Evolutionary conservation across 2,888 invertebrate genomes (phyloP).

Genomic region (Lasioglossum lativentre): DNA sequence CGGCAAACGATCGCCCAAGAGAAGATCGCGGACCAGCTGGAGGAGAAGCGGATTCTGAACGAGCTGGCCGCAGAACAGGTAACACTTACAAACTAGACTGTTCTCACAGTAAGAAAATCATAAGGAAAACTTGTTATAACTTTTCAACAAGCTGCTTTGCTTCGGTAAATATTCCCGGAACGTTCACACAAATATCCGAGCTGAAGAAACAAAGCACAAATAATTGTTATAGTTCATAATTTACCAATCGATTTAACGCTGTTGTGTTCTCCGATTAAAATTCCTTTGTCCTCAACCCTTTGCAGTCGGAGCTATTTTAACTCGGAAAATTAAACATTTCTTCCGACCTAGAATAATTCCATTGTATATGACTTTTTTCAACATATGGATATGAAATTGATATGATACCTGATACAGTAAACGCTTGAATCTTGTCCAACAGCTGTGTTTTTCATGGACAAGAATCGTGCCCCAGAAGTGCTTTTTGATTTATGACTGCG

Average conservation of each 20-base stretch:
- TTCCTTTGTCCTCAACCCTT: no score
- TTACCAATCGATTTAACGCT: background rate
- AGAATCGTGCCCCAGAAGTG: no score
- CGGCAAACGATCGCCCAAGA: slow-evolving; percentile 61
- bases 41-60: slow-evolving; percentile 61
- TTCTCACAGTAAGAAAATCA: background rate
- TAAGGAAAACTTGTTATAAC: background rate
- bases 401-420: no score
- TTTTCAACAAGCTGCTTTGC: background rate
- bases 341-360: no score
- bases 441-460: no score
- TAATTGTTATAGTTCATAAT: no score
- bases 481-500: no score
- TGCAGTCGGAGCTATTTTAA: no score
- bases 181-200: background rate
- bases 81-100: slow-evolving; percentile 8
- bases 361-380: no score
- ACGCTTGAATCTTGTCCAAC: no score
- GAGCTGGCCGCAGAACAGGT: slow-evolving; percentile 71
- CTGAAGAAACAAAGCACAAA: background rate
- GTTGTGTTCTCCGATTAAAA: background rate
- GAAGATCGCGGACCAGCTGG: slow-evolving; percentile 54
- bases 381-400: no score
- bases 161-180: background rate
- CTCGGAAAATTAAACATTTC: no score